phyloP scores from a whole-genome alignment of 2,113 vertebrate genomes.

The Scophthalmus maximus region DNA sequence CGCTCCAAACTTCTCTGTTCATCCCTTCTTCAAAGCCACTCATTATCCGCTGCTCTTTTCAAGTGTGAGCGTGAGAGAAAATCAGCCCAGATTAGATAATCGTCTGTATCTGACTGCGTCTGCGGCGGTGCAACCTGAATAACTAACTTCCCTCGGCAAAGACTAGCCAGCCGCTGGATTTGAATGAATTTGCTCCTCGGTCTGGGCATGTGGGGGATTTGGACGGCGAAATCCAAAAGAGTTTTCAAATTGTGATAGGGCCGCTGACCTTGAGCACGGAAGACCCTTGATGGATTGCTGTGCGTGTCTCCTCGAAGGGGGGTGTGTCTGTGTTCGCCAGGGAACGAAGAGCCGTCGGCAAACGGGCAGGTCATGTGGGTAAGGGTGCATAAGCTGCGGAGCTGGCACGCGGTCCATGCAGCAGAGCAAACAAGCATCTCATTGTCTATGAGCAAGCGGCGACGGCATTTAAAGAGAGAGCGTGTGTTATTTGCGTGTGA shows the following conservation, averaged over 20 bases:
- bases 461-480: slow-evolving; percentile 76
- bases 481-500: slow-evolving; percentile 84
- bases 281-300: slow-evolving; percentile 7
- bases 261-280: slow-evolving; percentile 42
- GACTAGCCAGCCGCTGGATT: slow-evolving; percentile 21
- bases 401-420: neutral
- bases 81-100: slow-evolving; percentile 53
- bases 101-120: slow-evolving; percentile 25
- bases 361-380: slow-evolving; percentile 25
- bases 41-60: slow-evolving; percentile 60
- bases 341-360: slow-evolving; percentile 32
- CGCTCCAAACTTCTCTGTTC: slow-evolving; percentile 47
- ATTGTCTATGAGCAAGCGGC: slow-evolving; percentile 80
- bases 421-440: slow-evolving; percentile 60
- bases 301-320: slow-evolving; percentile 3
- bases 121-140: slow-evolving; percentile 29
- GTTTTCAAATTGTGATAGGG: slow-evolving; percentile 26
- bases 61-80: slow-evolving; percentile 46
- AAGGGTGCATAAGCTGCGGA: slow-evolving; percentile 42
- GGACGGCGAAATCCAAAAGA: slow-evolving; percentile 42
- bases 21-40: slow-evolving; percentile 65
- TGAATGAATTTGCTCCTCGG: slow-evolving; percentile 12
- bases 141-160: slow-evolving; percentile 39
- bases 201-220: slow-evolving; percentile 17
- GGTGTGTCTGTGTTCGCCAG: neutral